A percentile compares a stretch with the other conserved stretches of the same genome.
phyloP scores from a whole-genome alignment of 1,140 invertebrate species.

The Rhagoletis zephyria region DNA sequence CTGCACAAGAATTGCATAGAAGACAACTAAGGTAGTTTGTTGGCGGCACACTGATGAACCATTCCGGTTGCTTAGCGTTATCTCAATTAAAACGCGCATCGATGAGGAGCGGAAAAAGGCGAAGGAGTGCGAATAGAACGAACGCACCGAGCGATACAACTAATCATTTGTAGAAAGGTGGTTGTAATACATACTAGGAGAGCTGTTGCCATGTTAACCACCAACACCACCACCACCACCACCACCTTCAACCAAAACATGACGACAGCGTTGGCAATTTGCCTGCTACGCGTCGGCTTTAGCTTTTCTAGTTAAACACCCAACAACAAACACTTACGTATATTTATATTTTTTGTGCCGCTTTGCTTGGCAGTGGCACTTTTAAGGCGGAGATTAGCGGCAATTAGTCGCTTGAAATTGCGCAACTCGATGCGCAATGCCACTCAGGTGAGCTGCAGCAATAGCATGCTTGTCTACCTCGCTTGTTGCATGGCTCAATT shows the following conservation, averaged over 20 bases:
- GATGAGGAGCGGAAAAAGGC: background rate
- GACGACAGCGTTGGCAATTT: background rate
- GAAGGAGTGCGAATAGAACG: background rate
- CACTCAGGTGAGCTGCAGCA: background rate
- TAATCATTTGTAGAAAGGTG: slow-evolving; percentile 3
- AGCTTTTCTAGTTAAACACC: background rate
- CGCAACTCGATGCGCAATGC: slow-evolving; percentile 40
- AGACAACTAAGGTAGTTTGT: background rate
- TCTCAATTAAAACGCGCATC: slow-evolving; percentile 32
- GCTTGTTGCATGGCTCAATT: slow-evolving; percentile 47
- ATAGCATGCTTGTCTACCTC: background rate
- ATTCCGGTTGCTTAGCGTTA: background rate
- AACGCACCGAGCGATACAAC: background rate
- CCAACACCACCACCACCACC: background rate
- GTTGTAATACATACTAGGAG: too few relatives aligned
- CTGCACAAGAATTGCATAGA: background rate
- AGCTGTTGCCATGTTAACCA: background rate
- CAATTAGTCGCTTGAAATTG: slow-evolving; percentile 49
- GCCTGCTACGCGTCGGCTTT: slow-evolving; percentile 21
- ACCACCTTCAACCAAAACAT: background rate
- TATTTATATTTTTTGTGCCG: background rate
- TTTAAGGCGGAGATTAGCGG: slow-evolving; percentile 36
- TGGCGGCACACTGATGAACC: background rate
- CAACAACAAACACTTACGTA: background rate
- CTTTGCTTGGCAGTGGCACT: background rate